Evolutionary conservation across 2,113 vertebrate genomes (phyloP), one percentile per base, ranked within the genome.

Genomic region (Thalassarche chlororhynchos): DNA sequence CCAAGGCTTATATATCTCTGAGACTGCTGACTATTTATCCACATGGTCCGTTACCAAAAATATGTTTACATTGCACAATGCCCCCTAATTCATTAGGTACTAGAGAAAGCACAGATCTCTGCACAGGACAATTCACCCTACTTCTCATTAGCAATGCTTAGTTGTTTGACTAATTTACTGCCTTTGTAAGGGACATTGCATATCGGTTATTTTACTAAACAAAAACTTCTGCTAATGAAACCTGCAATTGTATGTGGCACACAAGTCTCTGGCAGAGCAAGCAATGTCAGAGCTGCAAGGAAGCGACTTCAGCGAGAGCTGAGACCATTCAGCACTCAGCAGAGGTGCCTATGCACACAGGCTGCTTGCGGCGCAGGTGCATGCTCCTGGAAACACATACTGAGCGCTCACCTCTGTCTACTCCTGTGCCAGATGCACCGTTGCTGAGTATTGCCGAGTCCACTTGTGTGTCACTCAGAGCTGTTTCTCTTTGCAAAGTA

Each of bases 1-100:
- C 46, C 44, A 71, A 47, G 6, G 8, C 34, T 65, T 26, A 20
- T 0, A 0, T 2, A 26, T 32, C 14, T 64, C 71, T 6, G 24
- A 70, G 54, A 49, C 3, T 46, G 44, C 5, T 46, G 31, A 36
- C 40, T 38, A 34, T 38, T 81, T 78, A 40, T 24, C 42, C 42
- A 32, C 16, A 26, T 0, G 6, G 7, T 17, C 54, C 26, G n/a
- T 47, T 77, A 77, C 49, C 55, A 89, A 69, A 75, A 54, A 15
- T 12, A 14, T 0, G 3, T 34, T 13, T 58, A 11, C 34, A 4
- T 52, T 23, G 51, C 77, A 60, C 51, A 49, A 17, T 13, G 8
- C 2, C 20, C 25, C 28, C 38, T 31, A 58, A 64, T 17, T 66
- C 71, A 52, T 23, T 12, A 40, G 23, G 38, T 81, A 77, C 15